Evolutionary conservation across 2,113 vertebrate genomes (phyloP).

Genomic region (Corythornis cristatus): DNA sequence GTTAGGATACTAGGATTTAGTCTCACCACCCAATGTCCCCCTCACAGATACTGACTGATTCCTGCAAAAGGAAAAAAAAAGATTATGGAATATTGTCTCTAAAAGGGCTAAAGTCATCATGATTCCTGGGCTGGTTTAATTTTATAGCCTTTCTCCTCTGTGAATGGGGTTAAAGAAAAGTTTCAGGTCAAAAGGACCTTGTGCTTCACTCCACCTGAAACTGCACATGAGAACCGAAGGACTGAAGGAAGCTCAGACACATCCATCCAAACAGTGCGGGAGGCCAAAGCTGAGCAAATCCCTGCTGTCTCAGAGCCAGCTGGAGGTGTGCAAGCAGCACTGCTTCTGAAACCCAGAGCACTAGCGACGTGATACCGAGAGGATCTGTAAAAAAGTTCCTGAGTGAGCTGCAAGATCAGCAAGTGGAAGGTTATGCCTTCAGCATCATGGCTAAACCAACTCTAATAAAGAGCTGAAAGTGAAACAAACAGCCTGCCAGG

Average conservation of each 20-base stretch:
- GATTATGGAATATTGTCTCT: background rate
- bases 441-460: background rate
- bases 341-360: background rate
- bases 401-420: background rate
- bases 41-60: background rate
- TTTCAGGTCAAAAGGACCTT: constrained; percentile 25
- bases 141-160: constrained; percentile 22
- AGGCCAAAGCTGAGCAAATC: constrained; percentile 17
- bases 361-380: background rate
- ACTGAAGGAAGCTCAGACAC: constrained; percentile 5
- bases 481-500: background rate
- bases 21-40: background rate
- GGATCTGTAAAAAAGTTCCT: background rate
- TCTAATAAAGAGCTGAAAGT: background rate
- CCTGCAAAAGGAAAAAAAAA: background rate
- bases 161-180: constrained; percentile 22
- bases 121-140: constrained; percentile 17
- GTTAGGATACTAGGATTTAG: background rate
- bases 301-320: background rate
- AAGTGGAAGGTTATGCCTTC: background rate
- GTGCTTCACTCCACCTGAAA: background rate
- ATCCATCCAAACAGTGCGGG: background rate
- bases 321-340: background rate
- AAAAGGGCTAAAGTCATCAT: background rate
- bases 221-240: constrained; percentile 17